These are phyloP conservation scores for Temnothorax rugatulus DNA, from an alignment of 2,888 invertebrate genomes.

Conservation along the genomic window DNA sequence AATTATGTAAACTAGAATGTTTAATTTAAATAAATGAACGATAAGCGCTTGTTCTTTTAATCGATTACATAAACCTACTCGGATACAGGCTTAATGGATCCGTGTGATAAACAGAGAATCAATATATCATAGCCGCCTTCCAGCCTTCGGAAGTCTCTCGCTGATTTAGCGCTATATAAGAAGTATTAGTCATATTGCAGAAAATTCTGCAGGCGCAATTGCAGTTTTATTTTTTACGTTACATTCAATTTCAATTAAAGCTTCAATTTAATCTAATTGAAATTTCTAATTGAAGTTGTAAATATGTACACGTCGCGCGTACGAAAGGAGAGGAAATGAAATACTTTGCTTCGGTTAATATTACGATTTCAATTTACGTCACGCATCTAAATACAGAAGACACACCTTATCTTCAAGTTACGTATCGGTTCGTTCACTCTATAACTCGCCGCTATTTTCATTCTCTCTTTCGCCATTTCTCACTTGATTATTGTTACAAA, in stretches of 20 bases:
- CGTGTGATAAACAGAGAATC: background rate
- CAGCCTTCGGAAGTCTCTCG: background rate
- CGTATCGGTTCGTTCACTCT: conserved; percentile 81
- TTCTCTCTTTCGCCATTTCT: conserved; percentile 76
- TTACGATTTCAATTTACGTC: conserved; percentile 2
- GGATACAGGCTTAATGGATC: conserved; percentile 15
- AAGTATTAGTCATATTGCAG: conserved; percentile 2
- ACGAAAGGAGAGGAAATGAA: background rate
- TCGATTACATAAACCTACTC: conserved; percentile 27
- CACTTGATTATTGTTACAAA: conserved; percentile 26
- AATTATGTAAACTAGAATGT: background rate
- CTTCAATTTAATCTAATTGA: background rate
- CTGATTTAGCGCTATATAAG: background rate
- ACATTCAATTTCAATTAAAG: background rate
- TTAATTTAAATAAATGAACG: background rate
- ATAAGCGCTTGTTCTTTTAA: conserved; percentile 9
- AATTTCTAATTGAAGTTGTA: background rate
- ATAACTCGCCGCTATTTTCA: conserved; percentile 82
- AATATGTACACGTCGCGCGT: background rate
- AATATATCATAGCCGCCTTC: background rate
- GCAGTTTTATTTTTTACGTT: background rate
- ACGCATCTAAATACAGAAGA: background rate
- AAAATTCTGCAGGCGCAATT: background rate
- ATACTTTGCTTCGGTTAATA: background rate
- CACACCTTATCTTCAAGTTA: conserved; percentile 82